Base-by-base conservation (phyloP, 2,888 invertebrate genomes). In the Drosophila silvestris region DNA sequence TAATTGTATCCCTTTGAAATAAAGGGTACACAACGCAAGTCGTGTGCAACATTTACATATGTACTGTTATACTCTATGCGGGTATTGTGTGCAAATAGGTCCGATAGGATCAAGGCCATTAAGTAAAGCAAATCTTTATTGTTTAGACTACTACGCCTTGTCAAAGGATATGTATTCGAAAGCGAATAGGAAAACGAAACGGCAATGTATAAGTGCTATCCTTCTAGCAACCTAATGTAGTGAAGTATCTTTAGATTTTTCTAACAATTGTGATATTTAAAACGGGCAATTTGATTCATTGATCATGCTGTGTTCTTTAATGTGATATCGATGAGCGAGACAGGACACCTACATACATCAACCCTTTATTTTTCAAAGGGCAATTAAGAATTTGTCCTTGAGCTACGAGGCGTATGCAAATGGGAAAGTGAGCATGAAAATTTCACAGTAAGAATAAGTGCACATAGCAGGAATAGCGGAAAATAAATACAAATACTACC, bases 381-480 rank as follows among this genome's bases (percentile, higher is more conserved):
- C 41, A 47, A 70, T 50, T 37, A 54, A 54, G 19, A 30, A 59
- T 14, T 12, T 62, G 75, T 59, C 75, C 75, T 76, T 76, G 75
- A 66, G 47, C 35, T 14, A 35, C 39, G 19, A 53, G 53, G 54
- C 53, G 53, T 76, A 76, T 76, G 71, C 75, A 76, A 76, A 76
- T 77, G 50, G 71, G 16, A 70, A 64, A 69, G 47, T 64, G 35
- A 26, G 63, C 76, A 60, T 74, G 68, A 35, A n/a, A 28, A 60
- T 53, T 58, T 16, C 60, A 59, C 53, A 64, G 68, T 68, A 30
- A 51, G 39, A 54, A 35, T 33, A n/a, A 51, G 5, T 12, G 19
- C 10, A 58, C 16, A 39, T 41, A 41, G 39, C 5, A 57, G 16
- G 14, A 47, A 26, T 26, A 26, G 12, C 5, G 30, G 5, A 12